Evolutionary conservation across 2,113 vertebrate species (phyloP).

Genomic region (Oncorhynchus keta): DNA sequence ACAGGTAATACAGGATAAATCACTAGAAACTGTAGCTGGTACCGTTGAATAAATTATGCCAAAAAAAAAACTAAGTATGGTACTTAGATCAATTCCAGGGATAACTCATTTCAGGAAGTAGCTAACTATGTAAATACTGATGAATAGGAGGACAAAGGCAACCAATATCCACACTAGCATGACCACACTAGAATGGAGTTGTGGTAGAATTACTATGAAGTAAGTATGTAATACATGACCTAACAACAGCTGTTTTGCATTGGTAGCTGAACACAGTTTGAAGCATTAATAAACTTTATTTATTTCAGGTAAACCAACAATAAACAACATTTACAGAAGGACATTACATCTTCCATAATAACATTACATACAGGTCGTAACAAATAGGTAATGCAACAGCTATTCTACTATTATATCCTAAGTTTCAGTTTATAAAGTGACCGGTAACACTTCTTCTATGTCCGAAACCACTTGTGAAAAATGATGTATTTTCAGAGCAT

Average conservation of each 20-base stretch:
- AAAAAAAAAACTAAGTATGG: no score
- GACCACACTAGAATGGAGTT: no score
- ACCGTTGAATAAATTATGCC: no score
- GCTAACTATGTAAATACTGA: no score
- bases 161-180: no score
- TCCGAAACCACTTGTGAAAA: slow-evolving; percentile 78
- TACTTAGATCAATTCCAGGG: no score
- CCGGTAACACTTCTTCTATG: slow-evolving; percentile 71
- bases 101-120: no score
- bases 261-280: slow-evolving; percentile 12
- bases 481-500: slow-evolving; percentile 77
- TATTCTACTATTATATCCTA: slow-evolving; percentile 67
- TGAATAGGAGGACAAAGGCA: no score
- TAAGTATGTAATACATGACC: no score
- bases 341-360: slow-evolving; percentile 95
- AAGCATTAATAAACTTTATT: slow-evolving; percentile 82
- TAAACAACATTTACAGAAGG: slow-evolving; percentile 91
- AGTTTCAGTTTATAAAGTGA: slow-evolving; percentile 73
- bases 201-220: no score
- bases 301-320: slow-evolving; percentile 88
- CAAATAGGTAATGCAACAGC: slow-evolving; percentile 88
- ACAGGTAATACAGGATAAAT: no score
- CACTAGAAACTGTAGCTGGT: no score
- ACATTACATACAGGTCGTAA: slow-evolving; percentile 90
- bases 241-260: neutral